A percentile compares a stretch with the other conserved stretches of the same genome.
These are phyloP conservation scores for Ptychochromis oligacanthus DNA, from an alignment of 2,113 vertebrate species.

Conservation along the genomic window DNA sequence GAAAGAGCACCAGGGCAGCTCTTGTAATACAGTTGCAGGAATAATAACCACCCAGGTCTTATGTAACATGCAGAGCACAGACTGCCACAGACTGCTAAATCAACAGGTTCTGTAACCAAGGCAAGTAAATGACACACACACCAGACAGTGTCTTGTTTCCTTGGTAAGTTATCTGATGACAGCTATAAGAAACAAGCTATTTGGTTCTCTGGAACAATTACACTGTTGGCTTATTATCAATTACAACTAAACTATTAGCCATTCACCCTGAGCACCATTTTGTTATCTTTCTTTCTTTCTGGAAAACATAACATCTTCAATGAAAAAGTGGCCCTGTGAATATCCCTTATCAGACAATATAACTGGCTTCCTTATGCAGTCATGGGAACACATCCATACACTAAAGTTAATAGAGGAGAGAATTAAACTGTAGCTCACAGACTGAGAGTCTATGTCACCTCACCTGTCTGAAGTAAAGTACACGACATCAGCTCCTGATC, in stretches of 20 bases:
- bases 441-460: not conserved
- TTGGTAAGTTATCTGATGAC: not conserved
- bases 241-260: not conserved
- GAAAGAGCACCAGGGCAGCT: not conserved
- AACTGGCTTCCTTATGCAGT: not conserved
- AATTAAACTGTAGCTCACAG: not conserved
- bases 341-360: too few species aligned
- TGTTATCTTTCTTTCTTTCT: not conserved
- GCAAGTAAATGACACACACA: not conserved
- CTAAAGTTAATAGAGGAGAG: too few species aligned
- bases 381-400: not conserved
- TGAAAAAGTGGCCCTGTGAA: too few species aligned
- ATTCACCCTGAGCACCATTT: not conserved
- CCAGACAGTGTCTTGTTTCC: conserved; percentile 1
- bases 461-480: not conserved
- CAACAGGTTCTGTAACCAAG: not conserved
- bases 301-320: too few species aligned
- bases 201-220: not conserved
- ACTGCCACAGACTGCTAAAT: not conserved
- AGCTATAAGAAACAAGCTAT: not conserved
- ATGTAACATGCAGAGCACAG: not conserved
- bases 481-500: not conserved
- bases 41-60: not conserved
- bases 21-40: not conserved
- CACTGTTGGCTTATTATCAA: not conserved